These are phyloP conservation scores for Chelonia mydas DNA, from an alignment of 2,797 vertebrate species.

Conservation along the genomic window DNA sequence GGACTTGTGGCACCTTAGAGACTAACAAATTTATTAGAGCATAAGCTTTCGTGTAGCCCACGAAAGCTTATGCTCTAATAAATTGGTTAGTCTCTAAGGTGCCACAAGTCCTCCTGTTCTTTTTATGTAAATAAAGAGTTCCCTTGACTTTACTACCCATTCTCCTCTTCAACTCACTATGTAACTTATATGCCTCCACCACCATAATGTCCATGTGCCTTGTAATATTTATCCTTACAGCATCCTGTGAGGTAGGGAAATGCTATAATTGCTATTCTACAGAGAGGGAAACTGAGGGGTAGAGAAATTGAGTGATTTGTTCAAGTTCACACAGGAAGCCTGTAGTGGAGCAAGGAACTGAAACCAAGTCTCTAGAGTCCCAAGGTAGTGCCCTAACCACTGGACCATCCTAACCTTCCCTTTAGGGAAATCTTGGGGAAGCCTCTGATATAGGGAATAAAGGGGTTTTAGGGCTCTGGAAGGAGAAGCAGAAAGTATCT, in stretches of 20 bases:
- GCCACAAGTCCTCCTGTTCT: too few species aligned
- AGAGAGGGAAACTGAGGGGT: background rate
- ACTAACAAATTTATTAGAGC: too few species aligned
- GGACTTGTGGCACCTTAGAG: too few species aligned
- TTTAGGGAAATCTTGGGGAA: background rate
- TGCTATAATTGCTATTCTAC: background rate
- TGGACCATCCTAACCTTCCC: background rate
- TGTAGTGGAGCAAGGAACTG: background rate
- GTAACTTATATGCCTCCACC: background rate
- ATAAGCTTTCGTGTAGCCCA: too few species aligned
- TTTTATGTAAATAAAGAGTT: fast-evolving
- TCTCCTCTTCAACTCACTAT: background rate
- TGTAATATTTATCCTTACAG: background rate
- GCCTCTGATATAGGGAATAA: background rate
- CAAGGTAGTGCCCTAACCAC: background rate
- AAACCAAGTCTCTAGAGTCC: background rate
- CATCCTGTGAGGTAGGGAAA: background rate
- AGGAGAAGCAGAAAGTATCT: background rate
- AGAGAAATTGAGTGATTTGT: background rate
- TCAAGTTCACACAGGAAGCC: fast-evolving
- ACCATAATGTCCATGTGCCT: background rate
- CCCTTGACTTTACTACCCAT: background rate
- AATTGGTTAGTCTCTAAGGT: too few species aligned
- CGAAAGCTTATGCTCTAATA: too few species aligned
- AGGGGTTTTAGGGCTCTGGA: background rate